These are phyloP conservation scores for Planococcus citri DNA, from an alignment of 1,140 invertebrate species.

Conservation along the genomic window DNA sequence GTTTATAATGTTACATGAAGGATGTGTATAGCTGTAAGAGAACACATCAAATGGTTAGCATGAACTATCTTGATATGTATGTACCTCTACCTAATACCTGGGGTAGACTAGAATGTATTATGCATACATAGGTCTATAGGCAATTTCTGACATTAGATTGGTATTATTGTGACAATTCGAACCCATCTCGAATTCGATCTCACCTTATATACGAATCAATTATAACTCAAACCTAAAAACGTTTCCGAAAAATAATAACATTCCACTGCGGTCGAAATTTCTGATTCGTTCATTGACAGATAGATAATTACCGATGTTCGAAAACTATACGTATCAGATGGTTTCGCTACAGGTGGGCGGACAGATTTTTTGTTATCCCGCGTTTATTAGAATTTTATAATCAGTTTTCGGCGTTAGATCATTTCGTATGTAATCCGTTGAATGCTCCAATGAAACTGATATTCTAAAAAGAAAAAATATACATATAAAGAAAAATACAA, in stretches of 20 bases:
- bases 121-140: too few species aligned
- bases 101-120: too few species aligned
- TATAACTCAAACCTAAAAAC: neutral
- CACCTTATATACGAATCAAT: too few species aligned
- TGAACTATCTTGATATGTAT: too few species aligned
- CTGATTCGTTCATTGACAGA: neutral
- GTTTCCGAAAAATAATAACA: neutral
- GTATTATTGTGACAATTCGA: too few species aligned
- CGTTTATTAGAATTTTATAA: constrained; percentile 4
- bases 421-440: neutral
- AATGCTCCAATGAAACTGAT: neutral
- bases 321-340: neutral
- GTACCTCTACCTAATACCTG: too few species aligned
- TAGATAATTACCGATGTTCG: constrained; percentile 7
- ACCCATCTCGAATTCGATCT: too few species aligned
- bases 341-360: neutral
- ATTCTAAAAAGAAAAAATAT: neutral
- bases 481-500: neutral
- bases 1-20: neutral
- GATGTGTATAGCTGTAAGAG: too few species aligned
- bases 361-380: constrained; percentile 2
- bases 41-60: too few species aligned
- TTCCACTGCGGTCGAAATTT: neutral
- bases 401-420: constrained; percentile 1
- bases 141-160: too few species aligned